Base-by-base conservation (phyloP, 2,797 vertebrate species). In the Hybognathus amarus region DNA sequence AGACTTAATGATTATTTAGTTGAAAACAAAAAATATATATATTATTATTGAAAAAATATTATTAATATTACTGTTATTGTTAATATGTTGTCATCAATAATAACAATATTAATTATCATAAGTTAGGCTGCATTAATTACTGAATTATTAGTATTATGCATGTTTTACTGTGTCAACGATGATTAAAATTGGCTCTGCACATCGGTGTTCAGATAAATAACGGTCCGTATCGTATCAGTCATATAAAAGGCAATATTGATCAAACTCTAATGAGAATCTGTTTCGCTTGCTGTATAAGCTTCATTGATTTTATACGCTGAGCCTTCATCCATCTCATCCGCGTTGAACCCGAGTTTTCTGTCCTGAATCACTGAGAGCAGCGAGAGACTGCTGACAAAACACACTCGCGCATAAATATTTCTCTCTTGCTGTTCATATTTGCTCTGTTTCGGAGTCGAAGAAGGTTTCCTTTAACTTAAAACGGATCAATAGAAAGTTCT, bases 401-500 rank as follows among this genome's bases (percentile, higher is more conserved):
- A 9, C 12, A 18, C 12, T 40, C 30, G 3, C 9, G 6, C 20
- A n/a, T n/a, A 24, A 47, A 6, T 6, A 18, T 61, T 47, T 33
- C 11, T 50, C 24, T 63, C 40, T 27, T 10, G 22, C 12, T 9
- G 30, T 52, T 68, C 77, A 33, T n/a, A 13, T 79, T 79, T 12
- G 13, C 20, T 80, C 7, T 40, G 24, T 69, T 71, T 74, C 38
- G 42, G 54, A 86, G 52, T 61, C 30, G 50, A 64, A 56, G 69
- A 52, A 22, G 42, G 33, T 59, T 71, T 71, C 70, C 82, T 81
- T 54, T 54, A 38, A 27, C 74, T 24, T 54, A 27, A 83, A 83
- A 38, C 13, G 63, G 68, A 87, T 87, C 85, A 27, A 77, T 85
- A 64, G 17, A 40, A 47, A 42, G 85, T 70, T 83, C 50, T 42